A percentile compares a stretch with the other conserved stretches of the same genome.
phyloP scores from a whole-genome alignment of 2,888 invertebrate species.

The Micropterix aruncella region DNA sequence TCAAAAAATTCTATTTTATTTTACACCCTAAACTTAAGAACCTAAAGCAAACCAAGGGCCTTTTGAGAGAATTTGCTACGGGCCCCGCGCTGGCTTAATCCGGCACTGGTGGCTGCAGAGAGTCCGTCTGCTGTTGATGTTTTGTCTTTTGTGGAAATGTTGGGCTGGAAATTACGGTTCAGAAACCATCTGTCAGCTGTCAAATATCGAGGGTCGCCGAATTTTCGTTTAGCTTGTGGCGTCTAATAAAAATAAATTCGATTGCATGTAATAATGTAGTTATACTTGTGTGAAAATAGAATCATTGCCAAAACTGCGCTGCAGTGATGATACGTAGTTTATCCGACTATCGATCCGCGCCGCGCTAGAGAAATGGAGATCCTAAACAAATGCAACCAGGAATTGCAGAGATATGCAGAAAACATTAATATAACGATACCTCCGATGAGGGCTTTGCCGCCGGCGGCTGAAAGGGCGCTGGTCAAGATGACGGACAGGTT shows the following conservation, averaged over 20 bases:
- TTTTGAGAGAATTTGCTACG: too few relatives aligned
- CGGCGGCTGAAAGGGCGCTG: slow-evolving; percentile 2
- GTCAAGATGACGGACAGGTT: slow-evolving; percentile 21
- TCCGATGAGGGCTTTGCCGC: slow-evolving; percentile 2
- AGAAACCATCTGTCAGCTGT: too few relatives aligned
- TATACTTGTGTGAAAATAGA: neutral
- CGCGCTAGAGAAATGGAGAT: neutral
- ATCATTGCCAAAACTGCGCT: neutral
- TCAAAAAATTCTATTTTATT: too few relatives aligned
- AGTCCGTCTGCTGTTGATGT: too few relatives aligned
- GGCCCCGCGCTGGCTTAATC: too few relatives aligned
- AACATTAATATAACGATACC: neutral
- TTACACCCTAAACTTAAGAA: too few relatives aligned
- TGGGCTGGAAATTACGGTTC: too few relatives aligned
- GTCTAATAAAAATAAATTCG: neutral
- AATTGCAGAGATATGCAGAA: neutral
- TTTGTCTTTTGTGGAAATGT: too few relatives aligned
- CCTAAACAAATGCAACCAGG: neutral
- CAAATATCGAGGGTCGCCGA: neutral
- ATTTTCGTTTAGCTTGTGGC: neutral
- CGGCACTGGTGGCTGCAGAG: too few relatives aligned
- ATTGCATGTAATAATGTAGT: neutral
- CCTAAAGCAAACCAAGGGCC: too few relatives aligned
- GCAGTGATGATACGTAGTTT: neutral
- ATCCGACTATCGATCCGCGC: too few relatives aligned